Base-by-base conservation (phyloP, 2,797 vertebrate genomes). In the Sebastiscus tertius region DNA sequence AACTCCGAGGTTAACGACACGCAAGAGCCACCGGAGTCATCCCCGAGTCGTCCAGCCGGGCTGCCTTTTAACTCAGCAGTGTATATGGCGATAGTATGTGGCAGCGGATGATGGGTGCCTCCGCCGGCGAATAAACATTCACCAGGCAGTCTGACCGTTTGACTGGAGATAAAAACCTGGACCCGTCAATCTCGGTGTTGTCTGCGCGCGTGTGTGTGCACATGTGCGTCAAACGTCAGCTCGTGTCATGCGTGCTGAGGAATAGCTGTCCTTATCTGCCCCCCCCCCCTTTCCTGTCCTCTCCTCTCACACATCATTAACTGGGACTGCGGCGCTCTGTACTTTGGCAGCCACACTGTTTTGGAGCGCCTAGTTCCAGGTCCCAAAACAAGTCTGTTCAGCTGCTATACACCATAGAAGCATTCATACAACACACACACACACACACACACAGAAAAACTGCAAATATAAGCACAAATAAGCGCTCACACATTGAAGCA, bases 1-100 rank as follows among this genome's bases (percentile, higher is more conserved):
- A 95, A 90, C 92, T 93, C 87, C 2, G 82, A 87, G 89, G 92
- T 92, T 93, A 94, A 94, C 93, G 88, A 93, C 92, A 88, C 87
- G 56, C 87, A 84, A 85, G 84, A 91, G 84, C 88, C 81, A 70
- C 56, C 55, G 79, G 84, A 91, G 85, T 89, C 87, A 72, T 90
- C 86, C 85, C 70, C 24, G 68, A 83, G 87, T 90, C 85, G 75
- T 90, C 77, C 55, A 86, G 89, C 83, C 27, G 66, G 78, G 82
- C 88, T 73, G 89, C 80, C 92, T 91, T 93, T 92, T 90, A 90
- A 89, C 91, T 91, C 88, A 87, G 89, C 90, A 68, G 86, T 73
- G 77, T 78, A 8, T 79, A 73, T 82, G 89, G 88, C 71, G 52
- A 86, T 20, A 54, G 87, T 83, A 70, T 75, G 91, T 86, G 90